Evolutionary conservation across 2,113 vertebrate species (phyloP).

Genomic region (Empidonax alnorum): DNA sequence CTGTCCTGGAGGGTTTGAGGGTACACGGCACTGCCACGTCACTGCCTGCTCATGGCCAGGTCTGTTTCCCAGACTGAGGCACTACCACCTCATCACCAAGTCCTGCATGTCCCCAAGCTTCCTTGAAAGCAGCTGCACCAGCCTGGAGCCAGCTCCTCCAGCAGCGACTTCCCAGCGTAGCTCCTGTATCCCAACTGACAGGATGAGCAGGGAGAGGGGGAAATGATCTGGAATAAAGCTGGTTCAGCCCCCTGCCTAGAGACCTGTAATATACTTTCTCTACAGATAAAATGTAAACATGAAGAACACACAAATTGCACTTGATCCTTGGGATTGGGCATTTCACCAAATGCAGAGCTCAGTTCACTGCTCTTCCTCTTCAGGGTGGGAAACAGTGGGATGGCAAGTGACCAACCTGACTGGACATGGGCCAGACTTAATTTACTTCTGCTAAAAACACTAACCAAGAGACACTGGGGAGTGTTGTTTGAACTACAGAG

Average conservation of each 20-base stretch:
- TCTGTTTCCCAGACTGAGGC: background rate
- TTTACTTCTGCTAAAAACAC: background rate
- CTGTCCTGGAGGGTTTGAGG: background rate
- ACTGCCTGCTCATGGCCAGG: background rate
- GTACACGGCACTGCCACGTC: accelerated
- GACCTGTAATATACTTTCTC: background rate
- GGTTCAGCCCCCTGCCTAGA: background rate
- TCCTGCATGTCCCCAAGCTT: background rate
- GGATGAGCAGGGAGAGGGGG: background rate
- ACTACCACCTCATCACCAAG: background rate
- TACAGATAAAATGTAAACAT: slow-evolving; percentile 47
- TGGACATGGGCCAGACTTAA: background rate
- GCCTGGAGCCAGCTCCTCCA: background rate
- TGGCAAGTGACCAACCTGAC: background rate
- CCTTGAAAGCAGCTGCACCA: background rate
- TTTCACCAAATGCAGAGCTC: background rate
- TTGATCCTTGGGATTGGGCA: slow-evolving; percentile 30
- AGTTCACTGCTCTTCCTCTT: background rate
- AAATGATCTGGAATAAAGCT: background rate
- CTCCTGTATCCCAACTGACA: accelerated
- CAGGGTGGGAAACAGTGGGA: background rate
- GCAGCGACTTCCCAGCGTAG: accelerated
- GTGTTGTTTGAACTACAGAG: background rate
- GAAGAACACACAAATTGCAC: slow-evolving; percentile 41
- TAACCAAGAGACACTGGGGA: background rate